These are phyloP conservation scores for Limosa lapponica DNA, from an alignment of 2,797 vertebrate species.

Conservation along the genomic window DNA sequence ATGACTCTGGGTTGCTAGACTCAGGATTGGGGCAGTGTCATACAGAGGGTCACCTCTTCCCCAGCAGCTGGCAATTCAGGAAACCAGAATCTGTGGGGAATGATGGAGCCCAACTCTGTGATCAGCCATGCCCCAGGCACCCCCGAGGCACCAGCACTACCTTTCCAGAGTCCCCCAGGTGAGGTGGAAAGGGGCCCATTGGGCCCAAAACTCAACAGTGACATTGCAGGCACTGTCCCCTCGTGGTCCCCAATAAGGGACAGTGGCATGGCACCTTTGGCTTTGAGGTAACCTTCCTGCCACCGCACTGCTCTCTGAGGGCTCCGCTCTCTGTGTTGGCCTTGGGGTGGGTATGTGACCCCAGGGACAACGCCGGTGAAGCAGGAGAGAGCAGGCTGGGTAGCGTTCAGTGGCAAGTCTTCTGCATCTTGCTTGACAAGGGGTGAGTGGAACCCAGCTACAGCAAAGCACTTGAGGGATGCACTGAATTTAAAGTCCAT, in stretches of 20 bases:
- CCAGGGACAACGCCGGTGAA: neutral
- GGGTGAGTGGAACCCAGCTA: too few species aligned
- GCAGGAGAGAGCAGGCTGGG: neutral
- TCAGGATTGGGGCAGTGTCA: neutral
- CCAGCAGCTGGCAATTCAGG: neutral
- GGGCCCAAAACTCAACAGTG: fast-evolving
- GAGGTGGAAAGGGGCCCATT: neutral
- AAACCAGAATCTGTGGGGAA: neutral
- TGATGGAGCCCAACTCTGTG: fast-evolving
- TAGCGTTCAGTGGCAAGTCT: neutral
- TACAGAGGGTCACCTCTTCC: neutral
- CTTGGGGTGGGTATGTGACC: neutral
- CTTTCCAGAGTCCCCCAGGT: neutral
- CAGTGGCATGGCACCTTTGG: neutral
- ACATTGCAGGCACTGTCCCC: neutral
- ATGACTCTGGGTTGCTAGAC: neutral
- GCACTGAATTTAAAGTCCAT: neutral
- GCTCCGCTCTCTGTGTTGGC: neutral
- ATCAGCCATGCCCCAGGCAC: neutral
- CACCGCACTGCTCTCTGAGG: neutral
- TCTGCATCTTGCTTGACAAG: neutral
- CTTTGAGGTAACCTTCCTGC: neutral
- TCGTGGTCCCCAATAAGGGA: neutral
- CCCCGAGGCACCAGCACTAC: neutral
- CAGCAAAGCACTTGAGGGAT: neutral